phyloP scores from a whole-genome alignment of 1,140 invertebrate species.

The Babylonia areolata region DNA sequence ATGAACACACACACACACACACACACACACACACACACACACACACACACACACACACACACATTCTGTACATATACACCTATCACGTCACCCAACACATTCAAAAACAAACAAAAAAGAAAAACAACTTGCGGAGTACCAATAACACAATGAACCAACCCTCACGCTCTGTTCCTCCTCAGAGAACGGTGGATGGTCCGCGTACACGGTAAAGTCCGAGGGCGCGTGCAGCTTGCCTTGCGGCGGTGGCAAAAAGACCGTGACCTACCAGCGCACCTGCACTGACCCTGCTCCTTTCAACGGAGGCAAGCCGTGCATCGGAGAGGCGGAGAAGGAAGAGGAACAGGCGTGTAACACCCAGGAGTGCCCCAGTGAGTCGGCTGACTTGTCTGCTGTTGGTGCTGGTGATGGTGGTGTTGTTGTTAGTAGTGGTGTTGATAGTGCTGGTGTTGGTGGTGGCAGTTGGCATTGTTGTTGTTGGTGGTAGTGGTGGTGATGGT shows the following conservation, averaged over 20 bases:
- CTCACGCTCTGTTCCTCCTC: neutral
- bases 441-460: no score
- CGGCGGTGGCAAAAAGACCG: slow-evolving; percentile 39
- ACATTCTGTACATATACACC: neutral
- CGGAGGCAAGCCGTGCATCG: slow-evolving; percentile 40
- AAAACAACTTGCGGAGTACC: neutral
- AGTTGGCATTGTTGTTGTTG: no score
- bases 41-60: slow-evolving; percentile 3
- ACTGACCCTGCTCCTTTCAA: slow-evolving; percentile 43
- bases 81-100: neutral
- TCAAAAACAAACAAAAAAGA: neutral
- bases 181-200: slow-evolving; percentile 47
- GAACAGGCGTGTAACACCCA: slow-evolving; percentile 36
- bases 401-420: no score
- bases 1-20: no score
- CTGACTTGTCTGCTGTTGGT: no score
- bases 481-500: no score
- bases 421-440: no score
- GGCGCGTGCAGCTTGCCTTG: slow-evolving; percentile 39
- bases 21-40: neutral
- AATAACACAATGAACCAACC: no score
- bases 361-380: slow-evolving; percentile 37
- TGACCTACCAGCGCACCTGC: slow-evolving; percentile 32
- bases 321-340: neutral
- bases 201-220: slow-evolving; percentile 8